Evolutionary conservation across 2,888 invertebrate species (phyloP), one percentile per base, ranked within the genome.

Genomic region (Andrena dorsata): DNA sequence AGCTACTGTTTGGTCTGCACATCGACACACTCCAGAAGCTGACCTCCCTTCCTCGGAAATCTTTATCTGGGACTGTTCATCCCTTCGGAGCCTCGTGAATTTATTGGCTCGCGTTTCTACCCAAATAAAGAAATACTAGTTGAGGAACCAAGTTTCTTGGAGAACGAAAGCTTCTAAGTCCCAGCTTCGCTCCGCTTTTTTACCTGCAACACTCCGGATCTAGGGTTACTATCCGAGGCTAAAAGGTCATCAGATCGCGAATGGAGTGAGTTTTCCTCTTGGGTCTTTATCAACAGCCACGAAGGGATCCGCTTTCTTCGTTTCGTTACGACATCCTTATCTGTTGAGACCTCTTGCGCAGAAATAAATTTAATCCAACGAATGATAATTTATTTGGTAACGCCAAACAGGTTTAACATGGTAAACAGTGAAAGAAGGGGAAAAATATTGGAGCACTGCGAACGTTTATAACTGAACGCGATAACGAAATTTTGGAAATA

Each of bases 121-220:
- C 69, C 41, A 86, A 87, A 89, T 70, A 76, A 83, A 83, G 85
- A 86, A 89, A 89, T 84, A 89, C 82, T 85, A 41, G 61, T 63
- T 68, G 69, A 58, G 65, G 77, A 68, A 64, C 32, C 74, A 28
- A 75, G 77, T 80, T 85, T 76, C 83, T 78, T 30, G 8, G 47
- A 68, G 61, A 41, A 35, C 28, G 60, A 64, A 65, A 60, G 70
- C 64, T 35, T 26, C 7, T 47, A 76, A 47, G 64, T 78, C 26
- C 64, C 16, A 41, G 41, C 8, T 32, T 10, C 51, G 28, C 35
- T 28, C 32, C 30, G 16, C 5, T 60, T 23, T 28, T 30, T 26
- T 51, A 72, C 56, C 65, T 63, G 68, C 63, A 23, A 56, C 35
- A 35, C 56, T 53, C 53, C 8, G 13, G 60, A 66, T 76, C 28